phyloP scores from a whole-genome alignment of 2,888 invertebrate species.

The Caenorhabditis uteleia region DNA sequence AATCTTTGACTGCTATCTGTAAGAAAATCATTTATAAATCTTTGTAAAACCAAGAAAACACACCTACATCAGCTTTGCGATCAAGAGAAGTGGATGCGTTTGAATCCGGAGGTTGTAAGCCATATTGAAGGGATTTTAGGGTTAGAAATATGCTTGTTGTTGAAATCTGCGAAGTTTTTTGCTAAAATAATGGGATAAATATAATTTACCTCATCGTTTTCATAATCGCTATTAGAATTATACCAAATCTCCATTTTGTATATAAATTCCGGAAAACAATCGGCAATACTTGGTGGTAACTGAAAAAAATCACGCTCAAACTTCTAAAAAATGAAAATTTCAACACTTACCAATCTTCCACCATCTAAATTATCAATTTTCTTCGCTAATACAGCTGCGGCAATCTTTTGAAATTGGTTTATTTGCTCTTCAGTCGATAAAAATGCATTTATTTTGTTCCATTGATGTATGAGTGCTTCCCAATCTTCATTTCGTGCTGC shows the following conservation, averaged over 20 bases:
- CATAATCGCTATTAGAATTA: background rate
- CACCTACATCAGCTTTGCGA: conserved; percentile 9
- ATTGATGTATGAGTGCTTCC: background rate
- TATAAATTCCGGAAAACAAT: background rate
- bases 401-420: background rate
- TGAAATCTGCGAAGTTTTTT: background rate
- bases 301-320: background rate
- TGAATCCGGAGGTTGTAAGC: conserved; percentile 1
- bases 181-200: background rate
- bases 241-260: background rate
- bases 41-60: background rate
- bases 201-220: background rate
- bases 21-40: background rate
- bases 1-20: conserved; percentile 18
- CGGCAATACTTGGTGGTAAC: background rate
- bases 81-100: background rate
- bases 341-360: background rate
- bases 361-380: background rate
- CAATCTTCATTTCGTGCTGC: too few relatives aligned
- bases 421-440: background rate
- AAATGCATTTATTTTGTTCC: background rate
- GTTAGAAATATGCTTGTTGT: conserved; percentile 1
- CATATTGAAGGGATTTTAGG: conserved; percentile 15
- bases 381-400: background rate
- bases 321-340: background rate